A percentile compares a stretch with the other conserved stretches of the same genome.
Evolutionary conservation across 1,140 invertebrate species (phyloP).

Genomic region (Carcinoscorpius rotundicauda): DNA sequence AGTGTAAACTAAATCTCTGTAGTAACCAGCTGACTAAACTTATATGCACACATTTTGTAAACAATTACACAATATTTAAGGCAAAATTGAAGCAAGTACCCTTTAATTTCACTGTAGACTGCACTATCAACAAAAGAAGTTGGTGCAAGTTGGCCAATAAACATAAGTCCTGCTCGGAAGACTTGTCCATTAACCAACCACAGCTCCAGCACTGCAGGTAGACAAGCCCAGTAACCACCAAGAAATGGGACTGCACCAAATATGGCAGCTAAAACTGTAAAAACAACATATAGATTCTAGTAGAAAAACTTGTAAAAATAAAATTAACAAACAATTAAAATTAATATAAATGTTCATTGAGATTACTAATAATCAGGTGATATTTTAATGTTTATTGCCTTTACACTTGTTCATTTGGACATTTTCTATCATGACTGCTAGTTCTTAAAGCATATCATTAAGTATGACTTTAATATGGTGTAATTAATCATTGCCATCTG

Average conservation of each 20-base stretch:
- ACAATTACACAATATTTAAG: no score
- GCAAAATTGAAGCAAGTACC: conserved; percentile 41
- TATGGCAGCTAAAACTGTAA: conserved; percentile 67
- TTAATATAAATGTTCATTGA: conserved; percentile 5
- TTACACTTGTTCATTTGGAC: no score
- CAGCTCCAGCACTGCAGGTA: conserved; percentile 86
- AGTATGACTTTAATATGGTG: no score
- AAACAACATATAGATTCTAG: background rate
- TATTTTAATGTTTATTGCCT: no score
- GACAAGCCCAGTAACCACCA: conserved; percentile 81
- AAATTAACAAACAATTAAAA: conserved; percentile 22
- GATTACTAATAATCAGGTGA: background rate
- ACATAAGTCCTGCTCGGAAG: conserved; percentile 55
- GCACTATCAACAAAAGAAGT: conserved; percentile 81
- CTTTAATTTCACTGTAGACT: conserved; percentile 95
- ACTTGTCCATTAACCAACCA: conserved; percentile 76
- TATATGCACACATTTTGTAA: no score
- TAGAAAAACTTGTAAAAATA: conserved; percentile 7
- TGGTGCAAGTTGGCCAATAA: conserved; percentile 74
- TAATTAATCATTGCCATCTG: no score
- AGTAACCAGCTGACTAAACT: no score
- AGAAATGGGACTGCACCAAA: conserved; percentile 89
- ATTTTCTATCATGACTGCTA: no score
- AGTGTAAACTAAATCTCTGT: no score
- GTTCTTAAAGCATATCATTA: no score